A percentile compares a stretch with the other conserved stretches of the same genome.
These are phyloP conservation scores for Remorina albescens DNA, from an alignment of 2,797 vertebrate species.

Conservation along the genomic window DNA sequence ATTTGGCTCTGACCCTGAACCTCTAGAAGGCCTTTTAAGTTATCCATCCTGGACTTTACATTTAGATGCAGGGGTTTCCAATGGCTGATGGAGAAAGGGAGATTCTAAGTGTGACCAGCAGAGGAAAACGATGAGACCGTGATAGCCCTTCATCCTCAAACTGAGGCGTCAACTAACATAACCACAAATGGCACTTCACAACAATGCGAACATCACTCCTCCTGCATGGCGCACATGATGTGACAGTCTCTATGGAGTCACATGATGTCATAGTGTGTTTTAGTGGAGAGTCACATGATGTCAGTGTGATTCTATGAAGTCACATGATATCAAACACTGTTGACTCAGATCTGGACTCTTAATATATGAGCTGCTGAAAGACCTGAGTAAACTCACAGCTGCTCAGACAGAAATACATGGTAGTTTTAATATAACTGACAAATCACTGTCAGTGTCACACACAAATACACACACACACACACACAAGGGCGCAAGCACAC, in stretches of 20 bases:
- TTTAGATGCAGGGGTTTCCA: not conserved
- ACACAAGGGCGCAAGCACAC: no score
- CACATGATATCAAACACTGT: not conserved
- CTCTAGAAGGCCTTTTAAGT: not conserved
- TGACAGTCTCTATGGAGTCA: not conserved
- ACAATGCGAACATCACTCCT: no score
- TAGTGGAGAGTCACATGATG: not conserved
- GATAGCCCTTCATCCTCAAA: not conserved
- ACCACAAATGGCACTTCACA: not conserved
- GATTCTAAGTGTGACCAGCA: not conserved
- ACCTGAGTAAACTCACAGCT: slow-evolving; percentile 47
- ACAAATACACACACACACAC: slow-evolving; percentile 7
- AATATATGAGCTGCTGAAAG: slow-evolving; percentile 16
- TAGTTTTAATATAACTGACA: slow-evolving; percentile 46
- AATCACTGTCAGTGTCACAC: slow-evolving; percentile 30
- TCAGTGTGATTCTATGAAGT: not conserved
- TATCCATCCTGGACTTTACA: not conserved
- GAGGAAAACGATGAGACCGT: slow-evolving; percentile 21
- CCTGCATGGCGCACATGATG: not conserved
- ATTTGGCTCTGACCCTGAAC: not conserved
- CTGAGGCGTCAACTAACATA: not conserved
- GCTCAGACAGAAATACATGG: slow-evolving; percentile 40
- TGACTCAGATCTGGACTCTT: not conserved
- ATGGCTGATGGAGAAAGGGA: not conserved
- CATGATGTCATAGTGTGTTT: not conserved